These are phyloP conservation scores for Vireo altiloquus DNA, from an alignment of 2,113 vertebrate genomes.

Conservation along the genomic window DNA sequence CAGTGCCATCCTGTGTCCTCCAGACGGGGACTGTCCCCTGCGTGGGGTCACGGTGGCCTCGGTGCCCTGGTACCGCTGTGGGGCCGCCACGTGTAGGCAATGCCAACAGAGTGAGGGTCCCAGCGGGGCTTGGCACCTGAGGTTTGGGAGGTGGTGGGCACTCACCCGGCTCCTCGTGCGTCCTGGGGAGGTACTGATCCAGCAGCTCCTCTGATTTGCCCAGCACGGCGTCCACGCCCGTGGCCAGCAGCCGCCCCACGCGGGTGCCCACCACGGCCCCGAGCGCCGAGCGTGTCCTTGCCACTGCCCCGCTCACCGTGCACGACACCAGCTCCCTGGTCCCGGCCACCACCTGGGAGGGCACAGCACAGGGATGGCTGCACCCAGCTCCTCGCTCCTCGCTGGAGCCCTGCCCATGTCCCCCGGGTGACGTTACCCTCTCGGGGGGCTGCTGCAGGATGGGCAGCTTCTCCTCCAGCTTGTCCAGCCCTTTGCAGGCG, in stretches of 20 bases:
- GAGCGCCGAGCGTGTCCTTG: slow-evolving; percentile 75
- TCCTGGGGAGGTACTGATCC: slow-evolving; percentile 81
- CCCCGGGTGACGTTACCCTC: slow-evolving; percentile 66
- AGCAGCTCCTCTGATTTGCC: slow-evolving; percentile 81
- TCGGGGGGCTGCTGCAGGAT: slow-evolving; percentile 86
- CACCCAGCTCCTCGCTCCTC: fast-evolving
- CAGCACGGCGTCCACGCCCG: slow-evolving; percentile 74
- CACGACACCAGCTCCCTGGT: slow-evolving; percentile 76
- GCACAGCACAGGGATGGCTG: fast-evolving
- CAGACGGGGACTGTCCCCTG: neutral
- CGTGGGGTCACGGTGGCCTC: fast-evolving
- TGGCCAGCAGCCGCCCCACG: slow-evolving; percentile 83
- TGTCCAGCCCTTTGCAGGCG: slow-evolving; percentile 80
- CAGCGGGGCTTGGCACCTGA: fast-evolving
- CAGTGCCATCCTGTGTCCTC: fast-evolving
- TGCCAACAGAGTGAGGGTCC: too few relatives aligned
- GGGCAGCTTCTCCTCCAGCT: slow-evolving; percentile 82
- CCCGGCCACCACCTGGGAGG: slow-evolving; percentile 79
- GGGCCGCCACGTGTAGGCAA: fast-evolving
- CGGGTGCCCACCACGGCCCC: slow-evolving; percentile 62
- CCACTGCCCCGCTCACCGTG: slow-evolving; percentile 70
- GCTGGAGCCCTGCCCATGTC: fast-evolving
- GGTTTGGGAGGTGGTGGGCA: fast-evolving
- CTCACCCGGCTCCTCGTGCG: slow-evolving; percentile 79
- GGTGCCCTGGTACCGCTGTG: neutral